Conservation (phyloP, 2,888 invertebrate species). For the Amphipyra berbera region DNA sequence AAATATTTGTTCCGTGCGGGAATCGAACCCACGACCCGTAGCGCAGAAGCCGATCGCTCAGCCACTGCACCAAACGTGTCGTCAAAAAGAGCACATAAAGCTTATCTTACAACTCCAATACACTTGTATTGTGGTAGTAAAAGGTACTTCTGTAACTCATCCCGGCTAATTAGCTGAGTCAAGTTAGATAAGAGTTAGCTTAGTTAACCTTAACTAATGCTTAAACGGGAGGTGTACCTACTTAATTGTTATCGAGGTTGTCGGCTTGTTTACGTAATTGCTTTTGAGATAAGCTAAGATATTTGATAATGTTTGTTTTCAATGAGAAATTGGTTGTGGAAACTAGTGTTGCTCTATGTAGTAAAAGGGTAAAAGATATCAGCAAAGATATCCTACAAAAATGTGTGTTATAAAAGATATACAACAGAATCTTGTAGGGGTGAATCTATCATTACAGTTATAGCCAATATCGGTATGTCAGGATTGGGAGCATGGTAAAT, state of each 20-base stretch:
- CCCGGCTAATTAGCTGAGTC: slow-evolving; percentile 25
- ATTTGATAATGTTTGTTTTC: background rate
- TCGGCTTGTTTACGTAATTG: slow-evolving; percentile 14
- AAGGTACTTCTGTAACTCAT: slow-evolving; percentile 16
- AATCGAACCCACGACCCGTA: too few relatives aligned
- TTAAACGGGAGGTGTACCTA: slow-evolving; percentile 22
- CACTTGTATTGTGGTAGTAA: background rate
- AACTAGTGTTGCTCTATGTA: background rate
- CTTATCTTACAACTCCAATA: background rate
- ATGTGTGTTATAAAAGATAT: too few relatives aligned
- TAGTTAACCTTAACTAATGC: slow-evolving; percentile 33
- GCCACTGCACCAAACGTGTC: too few relatives aligned
- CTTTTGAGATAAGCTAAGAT: slow-evolving; percentile 6
- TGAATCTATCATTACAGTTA: too few relatives aligned
- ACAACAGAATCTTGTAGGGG: too few relatives aligned
- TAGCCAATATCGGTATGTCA: too few relatives aligned
- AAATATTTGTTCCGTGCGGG: too few relatives aligned
- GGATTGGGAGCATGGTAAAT: too few relatives aligned
- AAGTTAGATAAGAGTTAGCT: slow-evolving; percentile 22
- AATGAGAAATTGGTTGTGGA: background rate
- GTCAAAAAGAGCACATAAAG: background rate
- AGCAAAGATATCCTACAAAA: too few relatives aligned
- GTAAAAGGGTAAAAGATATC: background rate
- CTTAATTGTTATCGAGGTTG: slow-evolving; percentile 29
- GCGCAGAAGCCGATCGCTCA: too few relatives aligned